Conservation (phyloP, 2,797 vertebrate genomes). For the Mareca penelope region DNA sequence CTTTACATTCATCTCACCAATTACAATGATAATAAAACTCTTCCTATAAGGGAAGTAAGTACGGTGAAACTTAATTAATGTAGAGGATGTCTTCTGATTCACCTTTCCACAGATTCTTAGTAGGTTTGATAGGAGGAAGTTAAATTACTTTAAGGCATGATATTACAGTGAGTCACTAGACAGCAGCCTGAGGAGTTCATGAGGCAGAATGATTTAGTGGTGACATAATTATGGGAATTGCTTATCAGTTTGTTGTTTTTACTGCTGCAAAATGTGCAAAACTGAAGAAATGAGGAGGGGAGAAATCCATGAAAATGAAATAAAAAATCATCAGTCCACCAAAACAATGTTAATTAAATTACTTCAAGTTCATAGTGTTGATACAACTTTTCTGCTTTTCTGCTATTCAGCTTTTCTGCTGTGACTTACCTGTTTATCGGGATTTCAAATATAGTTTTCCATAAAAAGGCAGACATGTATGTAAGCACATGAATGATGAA, state of each 20-base stretch:
- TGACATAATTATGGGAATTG: background rate
- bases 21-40: background rate
- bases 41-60: background rate
- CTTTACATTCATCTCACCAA: background rate
- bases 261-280: background rate
- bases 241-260: background rate
- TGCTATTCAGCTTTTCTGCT: background rate
- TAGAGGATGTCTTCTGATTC: background rate
- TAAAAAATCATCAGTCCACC: background rate
- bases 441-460: background rate
- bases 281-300: background rate
- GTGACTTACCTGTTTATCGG: background rate
- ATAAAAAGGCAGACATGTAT: background rate
- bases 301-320: background rate
- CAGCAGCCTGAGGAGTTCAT: background rate
- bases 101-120: background rate
- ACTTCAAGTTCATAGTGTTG: background rate
- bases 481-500: background rate
- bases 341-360: background rate
- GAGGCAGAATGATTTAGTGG: background rate
- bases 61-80: background rate
- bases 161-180: conserved; percentile 3
- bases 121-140: background rate
- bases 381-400: background rate
- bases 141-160: background rate